A percentile compares a stretch with the other conserved stretches of the same genome.
phyloP scores from a whole-genome alignment of 2,888 invertebrate genomes.

The Apotomis capreana region DNA sequence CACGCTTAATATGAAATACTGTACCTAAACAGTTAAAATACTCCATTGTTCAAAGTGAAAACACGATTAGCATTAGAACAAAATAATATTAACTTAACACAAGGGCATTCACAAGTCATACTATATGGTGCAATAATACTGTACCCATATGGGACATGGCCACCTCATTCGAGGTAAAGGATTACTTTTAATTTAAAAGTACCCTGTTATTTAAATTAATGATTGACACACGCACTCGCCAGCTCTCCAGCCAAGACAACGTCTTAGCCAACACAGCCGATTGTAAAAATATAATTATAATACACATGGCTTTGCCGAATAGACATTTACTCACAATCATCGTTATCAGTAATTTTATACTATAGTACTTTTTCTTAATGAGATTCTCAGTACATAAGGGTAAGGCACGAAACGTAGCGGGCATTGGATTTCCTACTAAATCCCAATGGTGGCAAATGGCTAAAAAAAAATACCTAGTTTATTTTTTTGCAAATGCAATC shows the following conservation, averaged over 20 bases:
- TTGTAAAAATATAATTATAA: constrained; percentile 14
- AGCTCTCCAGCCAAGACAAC: constrained; percentile 38
- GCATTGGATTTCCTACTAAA: too few relatives aligned
- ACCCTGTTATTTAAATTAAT: constrained; percentile 39
- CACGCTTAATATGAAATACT: not conserved
- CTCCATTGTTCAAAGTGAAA: not conserved
- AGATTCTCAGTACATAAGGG: too few relatives aligned
- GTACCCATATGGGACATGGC: too few relatives aligned
- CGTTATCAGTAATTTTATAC: constrained; percentile 4
- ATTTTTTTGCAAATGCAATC: too few relatives aligned
- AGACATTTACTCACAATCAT: constrained; percentile 7
- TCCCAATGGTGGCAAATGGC: too few relatives aligned
- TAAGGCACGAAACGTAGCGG: too few relatives aligned
- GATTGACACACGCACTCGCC: constrained; percentile 40
- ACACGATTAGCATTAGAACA: not conserved
- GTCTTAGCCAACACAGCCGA: constrained; percentile 41
- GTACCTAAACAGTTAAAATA: constrained; percentile 2
- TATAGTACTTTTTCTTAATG: not conserved
- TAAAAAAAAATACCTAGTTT: too few relatives aligned
- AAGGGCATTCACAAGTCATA: too few relatives aligned
- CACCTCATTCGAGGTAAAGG: constrained; percentile 1
- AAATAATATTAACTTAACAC: too few relatives aligned
- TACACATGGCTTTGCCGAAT: constrained; percentile 20
- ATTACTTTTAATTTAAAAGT: constrained; percentile 19
- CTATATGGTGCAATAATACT: too few relatives aligned